A percentile compares a stretch with the other conserved stretches of the same genome.
These are phyloP conservation scores for Lutraria lutraria DNA, from an alignment of 2,888 invertebrate species.

Conservation along the genomic window DNA sequence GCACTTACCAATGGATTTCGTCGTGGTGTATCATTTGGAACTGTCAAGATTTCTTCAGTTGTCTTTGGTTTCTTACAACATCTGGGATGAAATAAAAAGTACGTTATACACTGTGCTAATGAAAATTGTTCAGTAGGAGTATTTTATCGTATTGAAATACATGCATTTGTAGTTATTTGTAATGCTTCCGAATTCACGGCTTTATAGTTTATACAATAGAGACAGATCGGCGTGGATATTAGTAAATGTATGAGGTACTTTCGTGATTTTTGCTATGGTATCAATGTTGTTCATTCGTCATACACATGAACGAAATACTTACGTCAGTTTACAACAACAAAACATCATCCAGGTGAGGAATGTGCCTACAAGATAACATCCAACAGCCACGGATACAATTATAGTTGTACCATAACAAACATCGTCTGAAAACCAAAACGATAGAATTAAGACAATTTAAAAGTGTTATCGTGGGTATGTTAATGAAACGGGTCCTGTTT, in stretches of 20 bases:
- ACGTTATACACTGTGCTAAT: neutral
- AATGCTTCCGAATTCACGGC: neutral
- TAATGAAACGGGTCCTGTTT: neutral
- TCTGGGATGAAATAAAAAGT: neutral
- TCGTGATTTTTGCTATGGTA: neutral
- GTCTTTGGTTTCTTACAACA: neutral
- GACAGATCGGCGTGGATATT: neutral
- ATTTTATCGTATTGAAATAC: neutral
- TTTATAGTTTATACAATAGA: no score
- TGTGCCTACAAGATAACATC: constrained; percentile 33
- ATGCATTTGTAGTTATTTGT: neutral
- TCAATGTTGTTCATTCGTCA: neutral
- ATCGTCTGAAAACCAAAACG: constrained; percentile 14
- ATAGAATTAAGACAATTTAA: neutral
- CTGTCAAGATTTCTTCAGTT: neutral
- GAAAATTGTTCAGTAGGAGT: neutral
- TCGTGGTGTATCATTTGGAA: neutral
- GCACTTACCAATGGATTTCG: neutral
- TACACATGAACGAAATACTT: neutral
- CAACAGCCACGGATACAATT: constrained; percentile 33
- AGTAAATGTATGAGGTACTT: neutral
- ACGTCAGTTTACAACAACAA: constrained; percentile 31
- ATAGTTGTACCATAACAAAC: constrained; percentile 37
- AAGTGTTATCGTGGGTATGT: neutral
- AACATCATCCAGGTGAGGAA: constrained; percentile 42